These are phyloP conservation scores for Stenodera caucasica DNA, from an alignment of 2,888 invertebrate species.

Conservation along the genomic window DNA sequence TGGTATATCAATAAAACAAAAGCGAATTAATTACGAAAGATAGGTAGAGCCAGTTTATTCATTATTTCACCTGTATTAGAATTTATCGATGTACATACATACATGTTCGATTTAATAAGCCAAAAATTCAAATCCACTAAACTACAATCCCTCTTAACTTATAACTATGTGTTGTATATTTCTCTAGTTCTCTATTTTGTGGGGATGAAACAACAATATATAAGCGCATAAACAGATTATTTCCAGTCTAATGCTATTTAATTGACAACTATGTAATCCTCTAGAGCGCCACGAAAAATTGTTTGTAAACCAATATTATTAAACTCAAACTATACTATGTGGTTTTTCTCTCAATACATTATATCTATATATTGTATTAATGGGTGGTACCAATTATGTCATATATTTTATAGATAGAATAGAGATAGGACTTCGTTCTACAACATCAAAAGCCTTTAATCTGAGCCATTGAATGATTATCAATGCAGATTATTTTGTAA, in stretches of 20 bases:
- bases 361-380: no score
- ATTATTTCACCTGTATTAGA: not conserved
- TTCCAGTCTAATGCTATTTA: constrained; percentile 10
- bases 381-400: not conserved
- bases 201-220: constrained; percentile 4
- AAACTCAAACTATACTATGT: not conserved
- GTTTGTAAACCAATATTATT: not conserved
- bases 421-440: not conserved
- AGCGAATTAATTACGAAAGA: constrained; percentile 22
- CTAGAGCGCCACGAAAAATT: constrained; percentile 1
- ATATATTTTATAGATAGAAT: not conserved
- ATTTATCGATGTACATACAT: not conserved
- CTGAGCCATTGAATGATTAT: not conserved
- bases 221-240: constrained; percentile 12
- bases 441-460: not conserved
- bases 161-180: not conserved
- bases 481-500: not conserved
- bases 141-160: not conserved
- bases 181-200: constrained; percentile 2
- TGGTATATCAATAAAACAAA: constrained; percentile 24
- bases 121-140: not conserved
- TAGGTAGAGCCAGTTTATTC: not conserved
- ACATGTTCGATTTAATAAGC: constrained; percentile 7
- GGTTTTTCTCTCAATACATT: not conserved
- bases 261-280: constrained; percentile 16